Conservation (phyloP, 2,797 vertebrate species). For the Myripristis jacobus region DNA sequence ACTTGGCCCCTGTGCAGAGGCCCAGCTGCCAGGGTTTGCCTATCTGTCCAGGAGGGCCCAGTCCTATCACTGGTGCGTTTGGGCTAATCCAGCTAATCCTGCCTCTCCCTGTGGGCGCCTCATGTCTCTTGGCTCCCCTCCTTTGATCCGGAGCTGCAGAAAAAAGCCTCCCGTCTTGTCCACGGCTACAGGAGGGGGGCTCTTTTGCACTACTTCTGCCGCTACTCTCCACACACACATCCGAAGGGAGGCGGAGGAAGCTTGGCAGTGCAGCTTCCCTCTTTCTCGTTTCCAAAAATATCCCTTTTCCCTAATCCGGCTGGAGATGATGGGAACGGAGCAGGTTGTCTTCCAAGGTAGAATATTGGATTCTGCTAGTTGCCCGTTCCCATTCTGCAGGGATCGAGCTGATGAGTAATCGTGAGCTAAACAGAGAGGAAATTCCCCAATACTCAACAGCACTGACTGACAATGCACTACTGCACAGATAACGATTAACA, state of each 20-base stretch:
- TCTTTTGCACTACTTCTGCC: conserved; percentile 36
- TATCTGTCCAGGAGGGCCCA: conserved; percentile 46
- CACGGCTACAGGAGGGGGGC: conserved; percentile 14
- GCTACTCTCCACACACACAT: conserved; percentile 38
- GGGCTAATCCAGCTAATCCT: conserved; percentile 75
- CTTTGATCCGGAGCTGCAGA: conserved; percentile 70
- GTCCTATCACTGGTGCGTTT: conserved; percentile 66
- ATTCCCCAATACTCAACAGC: conserved; percentile 16
- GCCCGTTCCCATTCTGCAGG: conserved; percentile 37
- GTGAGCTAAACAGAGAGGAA: conserved; percentile 41
- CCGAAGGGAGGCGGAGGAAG: conserved; percentile 51
- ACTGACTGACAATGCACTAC: not conserved
- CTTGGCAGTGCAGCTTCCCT: conserved; percentile 48
- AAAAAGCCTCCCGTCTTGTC: conserved; percentile 36
- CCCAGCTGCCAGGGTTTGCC: conserved; percentile 52
- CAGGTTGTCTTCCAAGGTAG: conserved; percentile 61
- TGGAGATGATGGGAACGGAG: conserved; percentile 52
- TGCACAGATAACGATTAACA: conserved; percentile 37
- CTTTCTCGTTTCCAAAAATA: conserved; percentile 65
- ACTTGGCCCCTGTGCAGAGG: conserved; percentile 42
- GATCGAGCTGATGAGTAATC: conserved; percentile 49
- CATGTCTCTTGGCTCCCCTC: conserved; percentile 59
- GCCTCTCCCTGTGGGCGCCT: conserved; percentile 54
- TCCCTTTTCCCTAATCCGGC: conserved; percentile 60
- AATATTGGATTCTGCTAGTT: conserved; percentile 53